These are phyloP conservation scores for Chelonoidis abingdonii DNA, from an alignment of 2,113 vertebrate species.

Conservation along the genomic window DNA sequence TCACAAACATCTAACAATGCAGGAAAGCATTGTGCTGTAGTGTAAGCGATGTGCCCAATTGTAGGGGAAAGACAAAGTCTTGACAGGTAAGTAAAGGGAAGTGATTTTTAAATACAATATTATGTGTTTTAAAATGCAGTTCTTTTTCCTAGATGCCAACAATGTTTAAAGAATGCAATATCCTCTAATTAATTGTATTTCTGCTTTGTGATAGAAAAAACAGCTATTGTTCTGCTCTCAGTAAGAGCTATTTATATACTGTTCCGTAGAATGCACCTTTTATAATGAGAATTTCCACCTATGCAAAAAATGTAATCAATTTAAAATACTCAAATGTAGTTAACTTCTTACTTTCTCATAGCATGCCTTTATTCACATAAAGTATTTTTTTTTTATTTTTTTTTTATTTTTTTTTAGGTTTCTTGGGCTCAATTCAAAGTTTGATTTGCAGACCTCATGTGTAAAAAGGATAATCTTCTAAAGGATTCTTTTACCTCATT, in stretches of 20 bases:
- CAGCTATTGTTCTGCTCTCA: constrained; percentile 58
- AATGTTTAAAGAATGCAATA: constrained; percentile 49
- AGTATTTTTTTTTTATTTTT: neutral
- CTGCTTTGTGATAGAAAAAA: constrained; percentile 42
- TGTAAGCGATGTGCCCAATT: constrained; percentile 54
- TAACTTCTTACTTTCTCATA: constrained; percentile 28
- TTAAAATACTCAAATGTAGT: constrained; percentile 42
- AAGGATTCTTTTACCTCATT: neutral
- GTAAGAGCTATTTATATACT: constrained; percentile 9
- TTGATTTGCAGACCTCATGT: neutral
- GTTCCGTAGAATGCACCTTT: neutral
- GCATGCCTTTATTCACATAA: neutral
- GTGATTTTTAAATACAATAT: constrained; percentile 59
- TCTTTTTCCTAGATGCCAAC: constrained; percentile 58
- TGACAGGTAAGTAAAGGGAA: constrained; percentile 69
- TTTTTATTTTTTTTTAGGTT: neutral
- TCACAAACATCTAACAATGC: neutral
- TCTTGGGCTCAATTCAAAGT: constrained; percentile 14
- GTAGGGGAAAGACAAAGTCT: constrained; percentile 52
- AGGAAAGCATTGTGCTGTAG: constrained; percentile 42
- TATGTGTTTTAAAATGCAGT: constrained; percentile 60
- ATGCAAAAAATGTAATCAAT: neutral
- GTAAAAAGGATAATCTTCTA: neutral
- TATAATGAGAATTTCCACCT: constrained; percentile 13
- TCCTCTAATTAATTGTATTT: constrained; percentile 60